Evolutionary conservation across 2,888 invertebrate genomes (phyloP).

Genomic region (Hydroisotoma schaefferi): DNA sequence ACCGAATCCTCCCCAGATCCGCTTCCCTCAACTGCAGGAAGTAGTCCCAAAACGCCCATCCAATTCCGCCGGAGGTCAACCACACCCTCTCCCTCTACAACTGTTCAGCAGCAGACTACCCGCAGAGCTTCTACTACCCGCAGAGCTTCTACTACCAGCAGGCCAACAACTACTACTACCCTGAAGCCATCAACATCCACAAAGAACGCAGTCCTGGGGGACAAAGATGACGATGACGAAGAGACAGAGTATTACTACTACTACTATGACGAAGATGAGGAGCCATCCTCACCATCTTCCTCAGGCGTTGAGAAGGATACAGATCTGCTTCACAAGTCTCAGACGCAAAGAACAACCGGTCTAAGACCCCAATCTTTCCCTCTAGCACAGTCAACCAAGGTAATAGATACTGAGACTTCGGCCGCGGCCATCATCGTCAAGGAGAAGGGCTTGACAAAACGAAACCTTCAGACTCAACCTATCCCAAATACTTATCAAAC

Average conservation of each 20-base stretch:
- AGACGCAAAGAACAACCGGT: conserved; percentile 27
- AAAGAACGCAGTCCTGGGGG: conserved; percentile 18
- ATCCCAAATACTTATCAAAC: not conserved
- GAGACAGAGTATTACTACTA: conserved; percentile 45
- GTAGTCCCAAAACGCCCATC: too few species aligned
- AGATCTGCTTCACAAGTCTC: conserved; percentile 36
- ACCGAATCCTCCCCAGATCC: conserved; percentile 9
- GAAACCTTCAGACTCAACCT: conserved; percentile 32
- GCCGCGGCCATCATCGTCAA: too few species aligned
- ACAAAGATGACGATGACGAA: conserved; percentile 18
- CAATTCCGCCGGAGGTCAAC: not conserved
- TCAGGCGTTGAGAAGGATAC: not conserved
- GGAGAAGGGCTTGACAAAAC: conserved; percentile 31
- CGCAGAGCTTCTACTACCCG: conserved; percentile 22
- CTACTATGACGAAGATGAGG: conserved; percentile 57
- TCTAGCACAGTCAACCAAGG: conserved; percentile 1
- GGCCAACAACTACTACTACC: conserved; percentile 18
- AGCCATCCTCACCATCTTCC: conserved; percentile 59
- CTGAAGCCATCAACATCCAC: conserved; percentile 28
- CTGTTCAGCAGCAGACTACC: too few species aligned
- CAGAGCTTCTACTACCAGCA: conserved; percentile 18
- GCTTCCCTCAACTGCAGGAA: not conserved
- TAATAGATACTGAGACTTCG: conserved; percentile 7
- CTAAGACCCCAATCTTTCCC: conserved; percentile 25
- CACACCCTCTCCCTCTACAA: too few species aligned